Evolutionary conservation across 2,113 vertebrate genomes (phyloP), one percentile per base, ranked within the genome.

Genomic region (Pycnonotus jocosus): DNA sequence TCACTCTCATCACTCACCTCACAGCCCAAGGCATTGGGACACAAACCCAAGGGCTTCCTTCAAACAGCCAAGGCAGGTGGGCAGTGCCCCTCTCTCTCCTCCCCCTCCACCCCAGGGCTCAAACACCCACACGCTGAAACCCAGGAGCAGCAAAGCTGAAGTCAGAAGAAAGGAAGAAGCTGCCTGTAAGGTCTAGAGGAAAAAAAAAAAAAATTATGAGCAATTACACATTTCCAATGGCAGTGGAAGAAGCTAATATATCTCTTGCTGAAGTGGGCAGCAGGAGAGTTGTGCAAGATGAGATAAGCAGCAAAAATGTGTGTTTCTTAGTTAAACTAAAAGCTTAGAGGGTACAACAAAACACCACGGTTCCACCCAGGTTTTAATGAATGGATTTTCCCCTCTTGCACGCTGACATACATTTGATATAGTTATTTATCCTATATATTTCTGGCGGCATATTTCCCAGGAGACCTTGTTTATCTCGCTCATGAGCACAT

Each of bases 371-470:
- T 97, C 95, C 95, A 92, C 81, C 85, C 74, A 47, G 88, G 66
- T 95, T 97, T 91, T 96, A 97, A 97, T 96, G 96, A 98, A 98
- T 90, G 95, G 96, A 96, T 97, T 97, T 91, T 44, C 86, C 91
- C 96, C 86, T 90, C 92, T 74, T 73, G 94, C 90, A 90, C 86
- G 77, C 70, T 93, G 97, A 93, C 95, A 96, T 78, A 96, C 81
- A 95, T 95, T 96, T 94, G 95, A 98, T 54, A 87, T 78, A 96
- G 96, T 96, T 97, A 97, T 96, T 97, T 97, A 97, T 97, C 93
- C 97, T 95, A 97, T 97, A 97, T 96, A 95, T 97, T 98, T 96
- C 96, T 93, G 81, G 80, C 5, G 20, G 81, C 93, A 73, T 95
- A 97, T 96, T 96, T 89, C 97, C 95, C 90, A 81, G 88, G 96